A percentile compares a stretch with the other conserved stretches of the same genome.
phyloP scores from a whole-genome alignment of 2,113 vertebrate species.

The Rousettus leschenaultii region DNA sequence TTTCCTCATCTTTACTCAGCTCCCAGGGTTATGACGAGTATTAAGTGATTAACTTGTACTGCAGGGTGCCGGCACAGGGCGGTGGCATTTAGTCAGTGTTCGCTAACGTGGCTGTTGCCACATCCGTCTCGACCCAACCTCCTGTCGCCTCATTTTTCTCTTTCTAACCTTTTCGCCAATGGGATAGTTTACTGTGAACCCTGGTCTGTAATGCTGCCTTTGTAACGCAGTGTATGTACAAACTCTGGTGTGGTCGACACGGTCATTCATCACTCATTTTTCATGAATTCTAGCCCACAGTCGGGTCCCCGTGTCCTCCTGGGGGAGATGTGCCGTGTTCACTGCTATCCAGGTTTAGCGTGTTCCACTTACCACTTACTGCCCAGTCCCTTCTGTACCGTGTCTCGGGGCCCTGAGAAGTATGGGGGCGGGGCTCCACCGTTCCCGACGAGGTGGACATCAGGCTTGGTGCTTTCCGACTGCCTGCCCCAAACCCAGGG shows the following conservation, averaged over 20 bases:
- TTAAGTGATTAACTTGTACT: neutral
- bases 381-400: neutral
- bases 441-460: neutral
- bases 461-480: neutral
- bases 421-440: no score
- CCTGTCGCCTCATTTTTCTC: neutral
- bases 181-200: neutral
- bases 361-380: neutral
- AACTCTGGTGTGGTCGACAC: neutral
- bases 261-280: no score
- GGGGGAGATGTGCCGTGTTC: neutral
- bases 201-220: neutral
- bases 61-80: neutral
- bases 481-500: neutral
- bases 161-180: neutral
- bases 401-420: neutral
- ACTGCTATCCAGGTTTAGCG: neutral
- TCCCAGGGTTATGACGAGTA: neutral
- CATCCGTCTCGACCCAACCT: neutral
- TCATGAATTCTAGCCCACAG: neutral
- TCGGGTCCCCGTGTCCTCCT: accelerated
- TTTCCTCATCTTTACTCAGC: neutral
- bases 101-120: neutral
- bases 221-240: neutral
- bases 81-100: neutral